Conservation (phyloP, 1,140 invertebrate species). For the Euglossa dilemma region DNA sequence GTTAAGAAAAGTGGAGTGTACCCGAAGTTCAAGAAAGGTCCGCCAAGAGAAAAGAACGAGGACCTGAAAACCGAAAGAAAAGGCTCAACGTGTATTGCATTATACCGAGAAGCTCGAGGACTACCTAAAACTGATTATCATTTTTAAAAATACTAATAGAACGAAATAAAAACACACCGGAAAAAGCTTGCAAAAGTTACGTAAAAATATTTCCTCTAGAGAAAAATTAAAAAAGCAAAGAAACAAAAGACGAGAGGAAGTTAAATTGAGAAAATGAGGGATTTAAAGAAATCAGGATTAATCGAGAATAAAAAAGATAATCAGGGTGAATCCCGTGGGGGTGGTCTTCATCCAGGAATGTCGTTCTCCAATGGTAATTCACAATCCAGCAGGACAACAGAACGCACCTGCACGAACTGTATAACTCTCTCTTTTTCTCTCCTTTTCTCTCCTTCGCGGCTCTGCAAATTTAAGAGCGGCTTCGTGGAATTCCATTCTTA, state of each 20-base stretch:
- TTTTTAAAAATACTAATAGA: not conserved
- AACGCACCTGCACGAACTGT: conserved; percentile 2
- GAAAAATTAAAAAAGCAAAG: too few relatives aligned
- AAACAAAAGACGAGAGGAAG: not conserved
- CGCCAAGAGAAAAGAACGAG: not conserved
- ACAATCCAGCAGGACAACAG: not conserved
- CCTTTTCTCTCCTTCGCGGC: conserved; percentile 5
- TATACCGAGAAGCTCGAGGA: not conserved
- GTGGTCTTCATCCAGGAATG: not conserved
- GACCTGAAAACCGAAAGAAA: not conserved
- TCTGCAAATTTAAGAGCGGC: conserved; percentile 44
- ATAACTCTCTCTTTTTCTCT: not conserved
- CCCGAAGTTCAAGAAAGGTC: not conserved
- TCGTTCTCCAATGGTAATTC: conserved; percentile 17
- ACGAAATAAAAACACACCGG: not conserved
- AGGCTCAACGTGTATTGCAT: too few relatives aligned
- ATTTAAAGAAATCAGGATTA: not conserved
- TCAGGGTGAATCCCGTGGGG: not conserved
- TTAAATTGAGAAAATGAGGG: not conserved
- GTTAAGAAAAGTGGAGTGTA: not conserved
- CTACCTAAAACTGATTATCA: not conserved
- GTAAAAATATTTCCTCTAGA: not conserved
- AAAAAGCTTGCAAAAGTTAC: too few relatives aligned
- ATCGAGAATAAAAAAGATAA: not conserved
- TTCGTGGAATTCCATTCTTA: conserved; percentile 51